Evolutionary conservation across 2,797 vertebrate species (phyloP).

Genomic region (Lagocephalus sceleratus): DNA sequence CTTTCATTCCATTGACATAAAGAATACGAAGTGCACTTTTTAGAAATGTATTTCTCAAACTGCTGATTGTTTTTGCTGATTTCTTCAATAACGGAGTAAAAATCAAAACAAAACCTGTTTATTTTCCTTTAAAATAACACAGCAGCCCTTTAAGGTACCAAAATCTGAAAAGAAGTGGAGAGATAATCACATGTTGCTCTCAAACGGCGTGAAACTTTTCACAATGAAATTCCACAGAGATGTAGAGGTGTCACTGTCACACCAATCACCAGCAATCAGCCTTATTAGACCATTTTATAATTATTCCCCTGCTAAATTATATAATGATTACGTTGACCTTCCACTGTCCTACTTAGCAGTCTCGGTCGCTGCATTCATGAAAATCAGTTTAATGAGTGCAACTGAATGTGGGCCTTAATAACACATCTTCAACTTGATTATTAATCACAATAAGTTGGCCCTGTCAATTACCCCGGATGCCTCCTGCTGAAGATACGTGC

Average conservation of each 20-base stretch:
- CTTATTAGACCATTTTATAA: constrained; percentile 57
- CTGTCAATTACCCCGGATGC: constrained; percentile 69
- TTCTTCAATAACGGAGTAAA: too few relatives aligned
- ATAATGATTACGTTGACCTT: constrained; percentile 68
- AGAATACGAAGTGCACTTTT: too few relatives aligned
- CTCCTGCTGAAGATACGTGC: constrained; percentile 56
- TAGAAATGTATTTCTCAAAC: too few relatives aligned
- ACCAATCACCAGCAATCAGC: constrained; percentile 46
- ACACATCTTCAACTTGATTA: constrained; percentile 57
- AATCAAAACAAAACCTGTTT: background rate
- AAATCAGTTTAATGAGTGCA: constrained; percentile 60
- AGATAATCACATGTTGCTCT: background rate
- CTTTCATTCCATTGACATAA: too few relatives aligned
- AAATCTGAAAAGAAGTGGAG: background rate
- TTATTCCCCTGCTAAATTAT: constrained; percentile 59
- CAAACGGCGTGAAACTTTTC: constrained; percentile 28
- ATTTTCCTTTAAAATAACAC: background rate
- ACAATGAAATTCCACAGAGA: constrained; percentile 38
- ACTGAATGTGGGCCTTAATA: constrained; percentile 63
- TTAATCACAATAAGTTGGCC: constrained; percentile 67
- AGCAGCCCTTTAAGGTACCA: background rate
- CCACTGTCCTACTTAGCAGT: constrained; percentile 41
- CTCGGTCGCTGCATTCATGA: constrained; percentile 44
- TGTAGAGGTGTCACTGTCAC: constrained; percentile 33
- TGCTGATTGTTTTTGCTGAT: too few relatives aligned